Conservation (phyloP, 1,140 invertebrate genomes). For the Drosophila kanapiae region DNA sequence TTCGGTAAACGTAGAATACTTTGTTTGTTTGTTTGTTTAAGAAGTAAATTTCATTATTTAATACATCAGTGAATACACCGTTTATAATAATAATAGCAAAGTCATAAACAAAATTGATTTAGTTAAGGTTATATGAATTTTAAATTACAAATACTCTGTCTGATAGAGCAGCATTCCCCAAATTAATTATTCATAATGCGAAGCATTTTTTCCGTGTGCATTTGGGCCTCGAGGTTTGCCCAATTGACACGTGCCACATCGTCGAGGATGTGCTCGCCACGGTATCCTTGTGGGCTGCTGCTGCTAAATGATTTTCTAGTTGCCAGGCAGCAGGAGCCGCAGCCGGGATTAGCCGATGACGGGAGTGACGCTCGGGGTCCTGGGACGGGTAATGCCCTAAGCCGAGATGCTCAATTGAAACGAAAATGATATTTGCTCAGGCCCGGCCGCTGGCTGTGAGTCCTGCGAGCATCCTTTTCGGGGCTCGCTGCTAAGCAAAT, state of each 20-base stretch:
- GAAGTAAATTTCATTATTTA: too few relatives aligned
- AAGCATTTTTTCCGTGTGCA: conserved; percentile 13
- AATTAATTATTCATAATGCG: neutral
- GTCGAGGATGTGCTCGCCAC: conserved; percentile 35
- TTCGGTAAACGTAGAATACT: too few relatives aligned
- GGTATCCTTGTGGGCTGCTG: conserved; percentile 54
- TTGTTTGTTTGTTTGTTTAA: too few relatives aligned
- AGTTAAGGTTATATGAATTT: too few relatives aligned
- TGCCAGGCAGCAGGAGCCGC: conserved; percentile 66
- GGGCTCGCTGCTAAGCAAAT: conserved; percentile 75
- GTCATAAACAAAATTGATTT: too few relatives aligned
- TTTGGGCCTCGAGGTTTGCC: conserved; percentile 26
- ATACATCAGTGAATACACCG: too few relatives aligned
- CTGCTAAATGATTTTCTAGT: conserved; percentile 56
- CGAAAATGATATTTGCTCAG: conserved; percentile 83
- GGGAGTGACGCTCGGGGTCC: conserved; percentile 66
- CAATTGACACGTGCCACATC: conserved; percentile 72
- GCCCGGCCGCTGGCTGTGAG: conserved; percentile 42
- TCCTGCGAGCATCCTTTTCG: conserved; percentile 72
- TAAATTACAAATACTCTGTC: neutral
- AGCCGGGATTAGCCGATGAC: conserved; percentile 75
- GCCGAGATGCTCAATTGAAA: conserved; percentile 77
- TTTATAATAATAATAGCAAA: too few relatives aligned
- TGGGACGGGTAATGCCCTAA: conserved; percentile 54
- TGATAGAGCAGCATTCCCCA: neutral